Percentiles rank a stretch among this genome's conserved stretches.
phyloP scores from a whole-genome alignment of 30 jellyfish, hydroid and myxozoan species.

The Rhopilema esculentum region DNA sequence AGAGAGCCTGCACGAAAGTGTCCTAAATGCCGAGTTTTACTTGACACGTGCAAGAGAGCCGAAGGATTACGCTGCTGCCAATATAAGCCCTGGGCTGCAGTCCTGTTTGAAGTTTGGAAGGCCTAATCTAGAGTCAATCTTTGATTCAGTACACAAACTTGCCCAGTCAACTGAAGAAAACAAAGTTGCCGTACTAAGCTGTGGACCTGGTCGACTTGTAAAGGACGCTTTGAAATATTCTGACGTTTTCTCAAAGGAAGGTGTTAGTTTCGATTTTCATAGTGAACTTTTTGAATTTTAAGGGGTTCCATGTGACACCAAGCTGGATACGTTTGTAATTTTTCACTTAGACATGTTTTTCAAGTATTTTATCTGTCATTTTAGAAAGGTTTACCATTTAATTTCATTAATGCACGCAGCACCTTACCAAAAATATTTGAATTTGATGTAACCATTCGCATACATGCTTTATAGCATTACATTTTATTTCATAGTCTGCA shows the following conservation, averaged over 20 bases:
- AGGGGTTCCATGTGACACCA: neutral
- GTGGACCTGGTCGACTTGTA: conserved; percentile 78
- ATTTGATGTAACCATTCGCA: too few relatives aligned
- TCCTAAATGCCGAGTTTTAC: conserved; percentile 65
- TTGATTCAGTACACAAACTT: conserved; percentile 30
- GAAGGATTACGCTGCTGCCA: conserved; percentile 63
- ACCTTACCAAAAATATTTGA: too few relatives aligned
- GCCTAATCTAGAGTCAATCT: conserved; percentile 75
- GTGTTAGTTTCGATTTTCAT: conserved; percentile 69
- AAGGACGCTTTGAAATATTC: conserved; percentile 62
- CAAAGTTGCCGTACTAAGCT: conserved; percentile 71
- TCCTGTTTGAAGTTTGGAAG: conserved; percentile 77
- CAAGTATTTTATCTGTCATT: too few relatives aligned
- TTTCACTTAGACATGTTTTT: too few relatives aligned
- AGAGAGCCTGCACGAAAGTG: conserved; percentile 40
- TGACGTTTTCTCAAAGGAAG: conserved; percentile 36
- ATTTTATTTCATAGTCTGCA: too few relatives aligned
- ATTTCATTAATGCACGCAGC: too few relatives aligned
- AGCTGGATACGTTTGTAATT: too few relatives aligned
- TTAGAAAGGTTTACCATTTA: too few relatives aligned
- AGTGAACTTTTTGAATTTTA: conserved; percentile 73
- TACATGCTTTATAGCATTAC: too few relatives aligned
- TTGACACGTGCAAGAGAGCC: conserved; percentile 80
- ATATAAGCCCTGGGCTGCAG: conserved; percentile 69
- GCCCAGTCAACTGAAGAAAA: conserved; percentile 47